phyloP scores from a whole-genome alignment of 2,113 vertebrate genomes.

The Gallinago media region DNA sequence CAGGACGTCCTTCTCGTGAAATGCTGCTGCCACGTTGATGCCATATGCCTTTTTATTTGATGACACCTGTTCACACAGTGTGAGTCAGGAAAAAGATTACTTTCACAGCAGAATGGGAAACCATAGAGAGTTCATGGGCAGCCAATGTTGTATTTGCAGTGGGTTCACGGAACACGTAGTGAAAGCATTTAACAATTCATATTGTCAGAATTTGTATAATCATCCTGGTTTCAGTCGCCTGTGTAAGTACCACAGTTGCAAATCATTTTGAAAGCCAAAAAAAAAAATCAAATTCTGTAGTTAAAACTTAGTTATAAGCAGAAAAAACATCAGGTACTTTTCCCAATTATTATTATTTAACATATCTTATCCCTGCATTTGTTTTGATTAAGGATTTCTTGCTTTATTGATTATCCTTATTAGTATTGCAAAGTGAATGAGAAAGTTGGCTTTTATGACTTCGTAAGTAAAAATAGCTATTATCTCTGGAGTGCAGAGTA shows the following conservation, averaged over 20 bases:
- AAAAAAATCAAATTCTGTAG: not conserved
- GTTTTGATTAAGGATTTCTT: not conserved
- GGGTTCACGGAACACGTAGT: not conserved
- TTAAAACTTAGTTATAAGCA: not conserved
- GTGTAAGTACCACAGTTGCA: not conserved
- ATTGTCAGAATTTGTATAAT: not conserved
- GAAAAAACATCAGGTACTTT: not conserved
- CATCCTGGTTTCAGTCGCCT: not conserved
- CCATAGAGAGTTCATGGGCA: not conserved
- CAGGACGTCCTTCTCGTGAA: constrained; percentile 10
- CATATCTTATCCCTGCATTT: not conserved
- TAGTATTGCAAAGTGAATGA: not conserved
- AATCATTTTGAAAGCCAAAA: not conserved
- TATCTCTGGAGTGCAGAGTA: not conserved
- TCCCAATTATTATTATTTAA: not conserved
- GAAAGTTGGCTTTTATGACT: not conserved
- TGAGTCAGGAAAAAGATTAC: constrained; percentile 41
- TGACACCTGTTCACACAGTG: constrained; percentile 60
- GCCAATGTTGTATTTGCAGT: not conserved
- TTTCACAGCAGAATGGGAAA: constrained; percentile 21
- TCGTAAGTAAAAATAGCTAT: not conserved
- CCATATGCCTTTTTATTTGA: constrained; percentile 65
- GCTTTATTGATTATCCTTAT: not conserved
- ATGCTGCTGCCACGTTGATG: not conserved
- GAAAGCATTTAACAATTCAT: not conserved